Evolutionary conservation across 2,888 invertebrate genomes (phyloP), one percentile per base, ranked within the genome.

Genomic region (Cheilosia grossa): DNA sequence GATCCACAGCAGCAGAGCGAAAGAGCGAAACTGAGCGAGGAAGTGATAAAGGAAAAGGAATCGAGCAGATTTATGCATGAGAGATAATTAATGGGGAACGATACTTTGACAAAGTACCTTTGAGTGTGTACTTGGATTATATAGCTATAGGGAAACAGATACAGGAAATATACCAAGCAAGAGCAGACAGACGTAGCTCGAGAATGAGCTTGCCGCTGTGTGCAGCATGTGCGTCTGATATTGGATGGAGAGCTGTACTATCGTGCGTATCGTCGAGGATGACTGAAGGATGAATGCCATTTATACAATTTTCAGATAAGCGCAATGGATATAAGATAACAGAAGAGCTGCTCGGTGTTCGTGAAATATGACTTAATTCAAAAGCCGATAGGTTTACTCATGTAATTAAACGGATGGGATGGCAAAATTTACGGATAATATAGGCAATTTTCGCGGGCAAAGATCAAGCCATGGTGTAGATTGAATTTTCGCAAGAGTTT

Each of bases 11-110:
- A 13, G 37, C 63, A 40, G 21, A 53, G 33, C 10, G 58, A 27
- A 33, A 30, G 9, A 21, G 51, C 19, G 24, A 24, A 24, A 51
- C 51, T 13, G 19, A 19, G 13, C 21, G 51, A 51, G 51, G 51
- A 51, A 63, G 63, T 58, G 63, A 63, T 67, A 69, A 63, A 75
- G 58, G 51, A 70, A 67, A 72, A 47, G 54, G 80, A 67, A 66
- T 82, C 66, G 51, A 77, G 77, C 66, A 82, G 77, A 77, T 82
- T 82, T 77, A 82, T 82, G 72, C 82, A 82, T 82, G 77, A 67
- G 42, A 54, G 72, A 61, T 72, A 82, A 82, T 82, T 77, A 82
- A 82, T 72, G 77, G 66, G 40, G 54, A 82, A 66, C 66, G 82
- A 82, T 82, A 77, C 82, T 77, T 82, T 82, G 72, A 77, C 59